A percentile compares a stretch with the other conserved stretches of the same genome.
Conservation (phyloP, 1,140 invertebrate genomes). For the Amyelois transitella region DNA sequence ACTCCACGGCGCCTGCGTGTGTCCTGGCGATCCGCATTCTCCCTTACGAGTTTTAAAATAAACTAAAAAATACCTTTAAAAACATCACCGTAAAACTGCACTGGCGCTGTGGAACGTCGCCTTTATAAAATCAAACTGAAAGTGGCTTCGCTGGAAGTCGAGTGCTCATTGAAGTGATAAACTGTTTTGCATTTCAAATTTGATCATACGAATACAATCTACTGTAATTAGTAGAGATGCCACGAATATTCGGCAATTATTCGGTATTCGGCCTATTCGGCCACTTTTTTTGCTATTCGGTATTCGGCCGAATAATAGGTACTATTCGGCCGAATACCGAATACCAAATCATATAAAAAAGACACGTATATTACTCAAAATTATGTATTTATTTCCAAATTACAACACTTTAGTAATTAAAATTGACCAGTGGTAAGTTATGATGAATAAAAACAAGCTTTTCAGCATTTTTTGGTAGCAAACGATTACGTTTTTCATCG, state of each 20-base stretch:
- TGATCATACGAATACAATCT: no score
- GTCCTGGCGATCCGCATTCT: slow-evolving; percentile 69
- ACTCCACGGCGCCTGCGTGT: slow-evolving; percentile 61
- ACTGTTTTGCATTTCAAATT: no score
- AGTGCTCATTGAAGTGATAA: no score
- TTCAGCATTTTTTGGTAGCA: slow-evolving; percentile 26
- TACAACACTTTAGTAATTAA: slow-evolving; percentile 1
- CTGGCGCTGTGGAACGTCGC: slow-evolving; percentile 32
- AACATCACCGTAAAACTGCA: slow-evolving; percentile 30
- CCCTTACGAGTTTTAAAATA: slow-evolving; percentile 55
- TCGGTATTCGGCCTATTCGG: no score
- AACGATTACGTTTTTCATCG: slow-evolving; percentile 27
- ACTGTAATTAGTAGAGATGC: no score
- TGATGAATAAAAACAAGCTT: slow-evolving; percentile 35
- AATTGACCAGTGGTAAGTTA: slow-evolving; percentile 21
- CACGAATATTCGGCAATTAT: no score
- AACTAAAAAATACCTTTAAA: slow-evolving; percentile 49
- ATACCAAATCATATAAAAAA: no score
- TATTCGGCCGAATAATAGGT: no score
- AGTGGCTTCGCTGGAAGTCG: neutral
- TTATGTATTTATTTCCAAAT: no score
- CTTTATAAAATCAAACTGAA: slow-evolving; percentile 2
- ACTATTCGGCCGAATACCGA: no score
- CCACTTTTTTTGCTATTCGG: no score
- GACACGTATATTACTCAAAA: no score